A percentile compares a stretch with the other conserved stretches of the same genome.
phyloP scores from a whole-genome alignment of 1,140 invertebrate species.

The Zaprionus vittiger region DNA sequence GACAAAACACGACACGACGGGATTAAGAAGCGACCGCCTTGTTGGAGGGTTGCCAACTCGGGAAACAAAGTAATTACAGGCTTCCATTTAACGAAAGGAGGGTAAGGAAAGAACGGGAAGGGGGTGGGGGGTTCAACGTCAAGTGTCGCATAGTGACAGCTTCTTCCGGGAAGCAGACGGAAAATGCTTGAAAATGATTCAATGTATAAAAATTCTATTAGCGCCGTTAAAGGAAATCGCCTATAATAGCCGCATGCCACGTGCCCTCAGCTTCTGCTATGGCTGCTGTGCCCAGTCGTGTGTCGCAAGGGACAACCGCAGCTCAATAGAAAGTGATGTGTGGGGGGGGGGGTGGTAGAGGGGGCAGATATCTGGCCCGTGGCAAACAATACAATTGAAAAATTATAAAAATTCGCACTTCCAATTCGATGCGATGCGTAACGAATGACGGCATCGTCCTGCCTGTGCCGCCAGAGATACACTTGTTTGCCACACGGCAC shows the following conservation, averaged over 20 bases:
- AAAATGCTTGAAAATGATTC: constrained; percentile 43
- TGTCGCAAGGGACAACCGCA: constrained; percentile 73
- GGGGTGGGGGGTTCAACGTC: constrained; percentile 35
- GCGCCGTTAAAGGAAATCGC: constrained; percentile 73
- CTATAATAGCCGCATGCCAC: constrained; percentile 72
- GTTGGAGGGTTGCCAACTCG: constrained; percentile 27
- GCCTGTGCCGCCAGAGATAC: constrained; percentile 60
- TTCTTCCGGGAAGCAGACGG: constrained; percentile 36
- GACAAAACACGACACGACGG: constrained; percentile 27
- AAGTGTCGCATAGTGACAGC: constrained; percentile 61
- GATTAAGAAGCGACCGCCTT: constrained; percentile 56
- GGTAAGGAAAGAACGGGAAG: not conserved
- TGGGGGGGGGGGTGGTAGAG: not conserved
- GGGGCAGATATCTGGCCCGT: constrained; percentile 22
- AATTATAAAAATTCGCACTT: constrained; percentile 82
- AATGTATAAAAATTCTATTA: constrained; percentile 66
- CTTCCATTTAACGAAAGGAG: constrained; percentile 19
- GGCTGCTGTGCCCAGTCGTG: constrained; percentile 60
- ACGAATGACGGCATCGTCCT: constrained; percentile 60
- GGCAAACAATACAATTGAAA: constrained; percentile 79
- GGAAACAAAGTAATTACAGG: constrained; percentile 78
- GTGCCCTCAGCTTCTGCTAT: constrained; percentile 36
- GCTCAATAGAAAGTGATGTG: constrained; percentile 21
- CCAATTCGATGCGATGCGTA: constrained; percentile 48
- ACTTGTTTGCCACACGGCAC: constrained; percentile 54